Conservation (phyloP, 1,140 invertebrate species). For the Hermetia illucens region DNA sequence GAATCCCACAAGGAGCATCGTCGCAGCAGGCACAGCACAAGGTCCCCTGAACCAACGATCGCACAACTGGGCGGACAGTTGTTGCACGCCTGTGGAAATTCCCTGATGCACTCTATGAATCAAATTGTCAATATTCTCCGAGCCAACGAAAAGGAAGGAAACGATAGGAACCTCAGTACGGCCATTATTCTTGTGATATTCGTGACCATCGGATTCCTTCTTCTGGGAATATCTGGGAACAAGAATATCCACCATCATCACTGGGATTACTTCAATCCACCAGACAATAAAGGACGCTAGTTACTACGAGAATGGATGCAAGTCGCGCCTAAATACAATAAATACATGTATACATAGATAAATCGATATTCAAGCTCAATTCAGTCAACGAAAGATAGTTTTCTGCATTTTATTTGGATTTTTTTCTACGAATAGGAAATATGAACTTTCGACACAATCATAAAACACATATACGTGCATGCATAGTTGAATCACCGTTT, state of each 20-base stretch:
- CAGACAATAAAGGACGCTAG: constrained; percentile 34
- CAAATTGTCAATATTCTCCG: constrained; percentile 48
- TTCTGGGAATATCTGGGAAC: constrained; percentile 38
- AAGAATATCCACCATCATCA: constrained; percentile 59
- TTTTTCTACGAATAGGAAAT: no score
- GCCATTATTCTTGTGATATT: constrained; percentile 58
- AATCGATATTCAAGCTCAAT: no score
- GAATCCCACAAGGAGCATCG: constrained; percentile 26
- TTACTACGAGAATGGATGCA: no score
- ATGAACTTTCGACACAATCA: no score
- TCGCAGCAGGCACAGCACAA: constrained; percentile 28
- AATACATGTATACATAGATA: neutral
- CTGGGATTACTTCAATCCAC: constrained; percentile 75
- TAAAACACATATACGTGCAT: no score
- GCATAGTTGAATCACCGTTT: no score
- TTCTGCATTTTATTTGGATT: no score
- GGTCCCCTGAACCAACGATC: constrained; percentile 34
- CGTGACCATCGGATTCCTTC: constrained; percentile 47
- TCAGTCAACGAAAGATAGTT: no score
- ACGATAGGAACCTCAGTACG: constrained; percentile 51
- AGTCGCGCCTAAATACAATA: no score
- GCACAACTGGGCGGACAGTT: constrained; percentile 49
- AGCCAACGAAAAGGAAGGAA: constrained; percentile 40
- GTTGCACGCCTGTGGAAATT: constrained; percentile 43
- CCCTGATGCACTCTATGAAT: constrained; percentile 44